phyloP scores from a whole-genome alignment of 2,888 invertebrate species.

The Xestia sexstrigata region DNA sequence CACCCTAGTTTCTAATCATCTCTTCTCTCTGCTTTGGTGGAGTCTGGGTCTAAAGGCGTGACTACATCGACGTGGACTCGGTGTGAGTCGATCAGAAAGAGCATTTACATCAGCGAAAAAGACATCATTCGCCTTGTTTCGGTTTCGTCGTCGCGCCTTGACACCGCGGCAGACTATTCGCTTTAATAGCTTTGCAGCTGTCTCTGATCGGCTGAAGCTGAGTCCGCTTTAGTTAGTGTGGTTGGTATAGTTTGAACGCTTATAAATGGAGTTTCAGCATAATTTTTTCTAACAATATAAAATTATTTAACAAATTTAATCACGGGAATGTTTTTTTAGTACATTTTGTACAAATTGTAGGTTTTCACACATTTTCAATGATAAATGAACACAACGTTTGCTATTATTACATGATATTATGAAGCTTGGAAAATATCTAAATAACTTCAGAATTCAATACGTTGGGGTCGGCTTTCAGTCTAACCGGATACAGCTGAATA shows the following conservation, averaged over 20 bases:
- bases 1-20: no score
- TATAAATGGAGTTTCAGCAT: slow-evolving; percentile 26
- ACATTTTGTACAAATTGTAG: slow-evolving; percentile 51
- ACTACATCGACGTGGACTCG: background rate
- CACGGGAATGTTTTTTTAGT: slow-evolving; percentile 51
- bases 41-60: no score
- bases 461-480: background rate
- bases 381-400: slow-evolving; percentile 19
- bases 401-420: background rate
- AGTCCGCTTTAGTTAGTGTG: background rate
- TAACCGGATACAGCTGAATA: background rate
- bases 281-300: slow-evolving; percentile 16
- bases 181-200: background rate
- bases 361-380: slow-evolving; percentile 7
- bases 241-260: background rate
- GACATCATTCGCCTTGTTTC: no score
- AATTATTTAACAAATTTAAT: slow-evolving; percentile 37
- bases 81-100: no score
- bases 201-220: background rate
- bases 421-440: slow-evolving; percentile 15
- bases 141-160: no score
- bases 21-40: no score
- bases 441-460: background rate
- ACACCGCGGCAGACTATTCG: no score
- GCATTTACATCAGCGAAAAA: background rate